These are phyloP conservation scores for Synanthedon formicaeformis DNA, from an alignment of 2,888 invertebrate species.

Conservation along the genomic window DNA sequence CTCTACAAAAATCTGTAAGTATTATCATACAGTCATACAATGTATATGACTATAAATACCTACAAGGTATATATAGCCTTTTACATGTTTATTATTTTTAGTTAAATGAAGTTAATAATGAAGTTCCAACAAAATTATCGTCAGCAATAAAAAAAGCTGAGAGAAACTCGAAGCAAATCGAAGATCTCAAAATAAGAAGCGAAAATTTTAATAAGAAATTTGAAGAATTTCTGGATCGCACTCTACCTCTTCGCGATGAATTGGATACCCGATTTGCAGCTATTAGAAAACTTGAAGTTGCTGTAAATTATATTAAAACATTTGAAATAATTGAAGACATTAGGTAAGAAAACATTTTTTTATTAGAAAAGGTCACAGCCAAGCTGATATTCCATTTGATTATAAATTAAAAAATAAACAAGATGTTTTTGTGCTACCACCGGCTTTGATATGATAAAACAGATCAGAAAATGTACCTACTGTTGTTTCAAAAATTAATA, in stretches of 20 bases:
- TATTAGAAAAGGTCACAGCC: too few relatives aligned
- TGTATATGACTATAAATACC: too few relatives aligned
- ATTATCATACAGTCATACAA: constrained; percentile 3
- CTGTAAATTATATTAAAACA: constrained; percentile 76
- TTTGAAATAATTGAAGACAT: constrained; percentile 79
- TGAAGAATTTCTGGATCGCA: constrained; percentile 42
- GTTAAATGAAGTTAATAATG: constrained; percentile 73
- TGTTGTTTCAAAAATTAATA: too few relatives aligned
- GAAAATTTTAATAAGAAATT: constrained; percentile 46
- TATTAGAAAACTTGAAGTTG: constrained; percentile 66
- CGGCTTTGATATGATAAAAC: too few relatives aligned
- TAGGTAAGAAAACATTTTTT: constrained; percentile 54
- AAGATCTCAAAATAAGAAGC: constrained; percentile 57
- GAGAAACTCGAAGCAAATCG: constrained; percentile 60
- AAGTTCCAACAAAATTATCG: constrained; percentile 74
- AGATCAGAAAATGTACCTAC: too few relatives aligned
- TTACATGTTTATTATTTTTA: constrained; percentile 28
- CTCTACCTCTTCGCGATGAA: constrained; percentile 50
- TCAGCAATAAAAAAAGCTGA: constrained; percentile 75
- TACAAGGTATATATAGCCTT: background rate
- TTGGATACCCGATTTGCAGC: constrained; percentile 55
- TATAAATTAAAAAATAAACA: too few relatives aligned
- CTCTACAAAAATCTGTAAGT: constrained; percentile 40
- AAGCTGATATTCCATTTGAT: too few relatives aligned
- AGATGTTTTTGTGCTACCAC: too few relatives aligned